Evolutionary conservation across 2,888 invertebrate genomes (phyloP).

Genomic region (Campopleginae sp.): DNA sequence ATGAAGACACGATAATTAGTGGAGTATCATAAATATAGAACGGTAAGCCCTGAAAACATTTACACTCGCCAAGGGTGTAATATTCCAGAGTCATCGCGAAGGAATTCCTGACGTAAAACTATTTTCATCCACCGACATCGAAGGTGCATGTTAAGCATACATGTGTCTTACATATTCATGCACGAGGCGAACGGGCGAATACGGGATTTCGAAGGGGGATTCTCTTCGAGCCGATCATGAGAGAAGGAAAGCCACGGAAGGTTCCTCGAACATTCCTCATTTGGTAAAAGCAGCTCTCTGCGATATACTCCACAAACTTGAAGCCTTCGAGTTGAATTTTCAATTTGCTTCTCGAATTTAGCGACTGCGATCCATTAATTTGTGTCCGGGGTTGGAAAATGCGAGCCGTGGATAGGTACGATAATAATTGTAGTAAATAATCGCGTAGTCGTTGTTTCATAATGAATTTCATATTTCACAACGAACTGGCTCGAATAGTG

Average conservation of each 20-base stretch:
- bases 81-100: background rate
- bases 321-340: background rate
- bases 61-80: background rate
- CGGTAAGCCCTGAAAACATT: background rate
- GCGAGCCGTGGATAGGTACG: background rate
- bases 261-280: conserved; percentile 24
- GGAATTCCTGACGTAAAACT: conserved; percentile 31
- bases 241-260: background rate
- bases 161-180: conserved; percentile 10
- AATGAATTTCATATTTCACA: background rate
- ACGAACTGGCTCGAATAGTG: background rate
- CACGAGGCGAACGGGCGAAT: background rate
- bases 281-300: background rate
- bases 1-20: background rate
- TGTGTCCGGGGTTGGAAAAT: too few relatives aligned
- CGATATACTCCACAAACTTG: background rate
- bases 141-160: background rate
- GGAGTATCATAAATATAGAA: background rate
- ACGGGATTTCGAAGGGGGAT: conserved; percentile 30
- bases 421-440: background rate
- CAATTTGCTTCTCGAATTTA: background rate
- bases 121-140: background rate
- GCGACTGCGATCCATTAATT: background rate
- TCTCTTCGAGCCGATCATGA: background rate
- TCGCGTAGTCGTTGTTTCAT: background rate